Base-by-base conservation (phyloP, 2,888 invertebrate species). In the Euphydryas editha region DNA sequence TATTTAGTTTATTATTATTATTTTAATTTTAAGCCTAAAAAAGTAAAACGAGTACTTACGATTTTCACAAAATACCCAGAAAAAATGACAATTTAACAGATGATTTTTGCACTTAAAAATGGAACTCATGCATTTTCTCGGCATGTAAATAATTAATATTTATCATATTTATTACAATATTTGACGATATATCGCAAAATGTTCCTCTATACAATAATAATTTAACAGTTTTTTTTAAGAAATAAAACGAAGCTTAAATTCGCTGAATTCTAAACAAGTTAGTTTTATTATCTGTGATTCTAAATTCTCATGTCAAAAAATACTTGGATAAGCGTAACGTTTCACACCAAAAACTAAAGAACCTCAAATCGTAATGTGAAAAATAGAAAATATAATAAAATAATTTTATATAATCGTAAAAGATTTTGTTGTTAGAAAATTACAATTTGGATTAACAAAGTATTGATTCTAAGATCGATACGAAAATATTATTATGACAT, bases 161-260 rank as follows among this genome's bases (percentile, higher is more conserved):
- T 47, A 20, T 47, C 47, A 21, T 47, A 15, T 47, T 47, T 47
- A 20, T 10, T 11, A 18, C 10, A 13, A 13, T 47, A 20, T 20
- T 20, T 13, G 46, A 17, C 10, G 18, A 18, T 10, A 17, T 46
- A 46, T 18, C 18, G 20, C 13, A 10, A 20, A 47, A 47, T 1
- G 5, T 11, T 47, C 5, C 8, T 1, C 20, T 47, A 18, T 20
- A 47, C 20, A 47, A 47, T 11, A 47, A 47, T 13, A 47, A 47
- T 47, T 47, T 47, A 47, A 5, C 13, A 11, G 10, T 20, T 47
- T 47, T 47, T 5, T 47, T 47, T 47, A 47, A 20, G 59, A 60
- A 60, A 54, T 24, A 61, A 54, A 61, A 42, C 54, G 61, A 61
- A 24, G 44, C 17, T 55, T 36, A 46, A 62, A 56, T 55, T 62